phyloP scores from a whole-genome alignment of 2,113 vertebrate genomes.

The Octodon degus region DNA sequence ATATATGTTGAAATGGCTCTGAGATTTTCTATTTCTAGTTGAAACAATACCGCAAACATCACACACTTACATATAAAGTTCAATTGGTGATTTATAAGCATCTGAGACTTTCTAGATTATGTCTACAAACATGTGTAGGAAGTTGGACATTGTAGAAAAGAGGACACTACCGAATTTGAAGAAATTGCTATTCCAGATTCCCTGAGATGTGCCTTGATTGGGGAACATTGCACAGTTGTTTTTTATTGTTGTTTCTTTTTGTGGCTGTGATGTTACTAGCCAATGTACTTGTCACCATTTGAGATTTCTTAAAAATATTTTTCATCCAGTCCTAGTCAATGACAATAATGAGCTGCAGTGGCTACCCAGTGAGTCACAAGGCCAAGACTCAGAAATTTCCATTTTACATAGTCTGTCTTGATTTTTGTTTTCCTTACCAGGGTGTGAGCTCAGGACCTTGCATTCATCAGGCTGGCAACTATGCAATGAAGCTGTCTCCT shows the following conservation, averaged over 20 bases:
- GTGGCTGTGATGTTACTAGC: not conserved
- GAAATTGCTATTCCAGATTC: not conserved
- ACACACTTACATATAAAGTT: not conserved
- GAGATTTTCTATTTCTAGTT: not conserved
- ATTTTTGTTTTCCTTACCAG: too few species aligned
- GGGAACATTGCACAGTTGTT: not conserved
- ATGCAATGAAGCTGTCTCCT: too few species aligned
- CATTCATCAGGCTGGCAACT: too few species aligned
- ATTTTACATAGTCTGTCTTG: not conserved
- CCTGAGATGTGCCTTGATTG: not conserved
- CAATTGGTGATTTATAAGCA: not conserved
- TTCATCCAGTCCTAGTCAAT: not conserved
- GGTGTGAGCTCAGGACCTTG: too few species aligned
- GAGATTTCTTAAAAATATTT: not conserved
- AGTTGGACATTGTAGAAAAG: not conserved
- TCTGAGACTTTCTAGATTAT: rapidly evolving
- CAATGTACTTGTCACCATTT: not conserved
- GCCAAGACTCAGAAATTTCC: not conserved
- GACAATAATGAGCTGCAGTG: too few species aligned
- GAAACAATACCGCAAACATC: not conserved
- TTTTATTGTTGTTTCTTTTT: not conserved
- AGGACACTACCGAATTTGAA: not conserved
- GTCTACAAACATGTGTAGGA: not conserved
- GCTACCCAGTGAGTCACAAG: not conserved
- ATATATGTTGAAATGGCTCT: not conserved